Conservation (phyloP, 2,888 invertebrate species). For the Sinotaia quadrata region DNA sequence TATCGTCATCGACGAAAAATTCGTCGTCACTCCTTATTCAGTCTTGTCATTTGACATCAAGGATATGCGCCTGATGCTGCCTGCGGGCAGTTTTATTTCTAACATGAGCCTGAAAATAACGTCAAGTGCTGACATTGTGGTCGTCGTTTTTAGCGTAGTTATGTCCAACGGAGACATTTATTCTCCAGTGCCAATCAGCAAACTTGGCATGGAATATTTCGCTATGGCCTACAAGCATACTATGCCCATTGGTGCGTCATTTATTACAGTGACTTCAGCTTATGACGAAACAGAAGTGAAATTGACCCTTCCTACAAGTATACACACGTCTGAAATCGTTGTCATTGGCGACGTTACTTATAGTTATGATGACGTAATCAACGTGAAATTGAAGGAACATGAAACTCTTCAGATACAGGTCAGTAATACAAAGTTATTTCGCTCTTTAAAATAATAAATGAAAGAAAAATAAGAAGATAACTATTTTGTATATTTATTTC, state of each 20-base stretch:
- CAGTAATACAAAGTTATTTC: too few species aligned
- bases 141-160: conserved; percentile 4
- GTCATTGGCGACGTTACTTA: conserved; percentile 17
- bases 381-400: not conserved
- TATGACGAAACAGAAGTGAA: conserved; percentile 16
- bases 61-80: not conserved
- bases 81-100: conserved; percentile 7
- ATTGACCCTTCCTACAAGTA: conserved; percentile 4
- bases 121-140: not conserved
- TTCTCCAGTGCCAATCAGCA: conserved; percentile 11
- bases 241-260: not conserved
- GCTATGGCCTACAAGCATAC: not conserved
- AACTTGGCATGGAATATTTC: conserved; percentile 24
- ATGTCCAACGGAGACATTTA: conserved; percentile 22
- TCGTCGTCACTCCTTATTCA: not conserved
- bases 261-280: conserved; percentile 19
- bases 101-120: conserved; percentile 10
- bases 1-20: not conserved
- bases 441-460: too few species aligned
- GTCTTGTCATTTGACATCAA: not conserved
- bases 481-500: too few species aligned
- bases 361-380: not conserved
- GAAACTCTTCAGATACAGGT: conserved; percentile 21
- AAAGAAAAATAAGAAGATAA: too few species aligned
- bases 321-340: not conserved